Evolutionary conservation across 2,888 invertebrate genomes (phyloP), one percentile per base, ranked within the genome.

Genomic region (Parapristionchus giblindavisi): DNA sequence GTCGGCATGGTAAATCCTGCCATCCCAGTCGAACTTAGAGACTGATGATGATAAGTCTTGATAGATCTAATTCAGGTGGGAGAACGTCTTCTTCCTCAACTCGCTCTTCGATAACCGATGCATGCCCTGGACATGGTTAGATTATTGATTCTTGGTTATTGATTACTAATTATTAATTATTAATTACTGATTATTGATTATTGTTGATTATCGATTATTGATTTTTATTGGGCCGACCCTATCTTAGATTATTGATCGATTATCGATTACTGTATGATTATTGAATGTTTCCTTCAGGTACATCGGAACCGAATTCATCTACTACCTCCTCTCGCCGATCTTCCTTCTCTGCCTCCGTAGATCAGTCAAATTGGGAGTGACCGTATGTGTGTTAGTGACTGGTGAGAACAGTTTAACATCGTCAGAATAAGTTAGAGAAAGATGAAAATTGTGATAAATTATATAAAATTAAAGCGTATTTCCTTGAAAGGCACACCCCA

Each of bases 221-320:
- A 58, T 17, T 27, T 3, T n/a, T 27, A 54, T 27, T 54, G 2
- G 8, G n/a, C 24, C 29, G 8, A 54, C 29, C 1, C 4, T 11
- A 43, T 40, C 8, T 21, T 61, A 2, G 21, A 40, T 38, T 27
- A 8, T 38, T 14, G 14, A 1, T 24, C 40, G 43, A n/a, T 17
- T 4, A 40, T 48, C 40, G 29, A 8, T 8, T 51, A n/a, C 48
- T 51, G 29, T 11, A 61, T 38, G 38, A 24, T 34, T 29, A 29
- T 24, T 6, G 27, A 48, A n/a, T 32, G 17, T 17, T 2, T 48
- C 34, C 70, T 58, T 8, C 27, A 80, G 81, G 82, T 87, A 87
- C 76, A 88, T 87, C 63, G 87, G 87, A 60, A 88, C 87, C 5
- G 87, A 87, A 75, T 88, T 87, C 81, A 85, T 88, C 76, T 87